Base-by-base conservation (phyloP, 2,888 invertebrate species). In the Parapristionchus giblindavisi region DNA sequence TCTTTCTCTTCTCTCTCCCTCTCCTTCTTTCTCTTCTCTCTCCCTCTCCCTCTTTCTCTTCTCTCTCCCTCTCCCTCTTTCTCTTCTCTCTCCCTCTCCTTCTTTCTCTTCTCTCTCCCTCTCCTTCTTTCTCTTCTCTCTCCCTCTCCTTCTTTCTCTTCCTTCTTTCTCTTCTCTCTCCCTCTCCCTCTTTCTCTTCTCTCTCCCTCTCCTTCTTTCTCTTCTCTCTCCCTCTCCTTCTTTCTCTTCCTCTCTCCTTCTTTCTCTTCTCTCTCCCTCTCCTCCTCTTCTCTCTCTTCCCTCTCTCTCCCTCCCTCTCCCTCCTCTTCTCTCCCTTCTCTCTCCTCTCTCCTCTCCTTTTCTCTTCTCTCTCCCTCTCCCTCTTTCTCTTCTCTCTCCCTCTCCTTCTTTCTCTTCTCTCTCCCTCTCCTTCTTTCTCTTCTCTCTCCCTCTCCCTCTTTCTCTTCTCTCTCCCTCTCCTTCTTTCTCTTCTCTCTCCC, bases 1-100 rank as follows among this genome's bases (percentile, higher is more conserved):
- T 70, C 29, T 70, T 54, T 29, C 40, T 76, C 73, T 58, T 40
- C 61, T 61, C 32, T 54, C 63, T 38, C 52, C 72, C 54, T 61
- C 52, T 54, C 48, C 34, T 54, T 71, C 36, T 43, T 56, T 48
- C 24, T 29, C 52, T 58, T 63, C 63, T 32, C 38, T 24, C 74
- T 61, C 70, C 72, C n/a, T 27, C 52, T 51, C 24, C 60, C 60
- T 43, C 29, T 74, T 60, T 38, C 61, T 21, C 27, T 38, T 51
- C 21, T 65, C 43, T 24, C 36, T 51, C 3, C 66, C 76, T 65
- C 43, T 34, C 51, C 17, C 54, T 74, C 52, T 32, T 27, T 51
- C 48, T 34, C 54, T 36, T 63, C 48, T 58, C n/a, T 54, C 66
- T 48, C 21, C 27, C 52, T 38, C 40, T 52, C 52, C 40, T 56